phyloP scores from a whole-genome alignment of 2,113 vertebrate genomes.

The Pelodiscus sinensis region DNA sequence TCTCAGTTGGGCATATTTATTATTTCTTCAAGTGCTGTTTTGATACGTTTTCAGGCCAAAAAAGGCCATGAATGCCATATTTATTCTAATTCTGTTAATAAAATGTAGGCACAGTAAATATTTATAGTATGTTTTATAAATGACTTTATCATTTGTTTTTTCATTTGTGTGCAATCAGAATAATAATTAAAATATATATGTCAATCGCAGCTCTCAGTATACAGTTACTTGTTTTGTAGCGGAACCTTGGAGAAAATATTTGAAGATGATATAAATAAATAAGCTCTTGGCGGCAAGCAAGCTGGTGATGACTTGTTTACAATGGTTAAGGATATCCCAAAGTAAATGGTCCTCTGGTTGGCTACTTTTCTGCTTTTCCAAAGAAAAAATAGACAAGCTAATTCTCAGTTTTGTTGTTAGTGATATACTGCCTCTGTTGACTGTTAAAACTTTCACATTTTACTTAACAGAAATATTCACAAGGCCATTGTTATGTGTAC shows the following conservation, averaged over 20 bases:
- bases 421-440: not conserved
- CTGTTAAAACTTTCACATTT: not conserved
- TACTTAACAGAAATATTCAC: not conserved
- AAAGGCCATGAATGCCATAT: not conserved
- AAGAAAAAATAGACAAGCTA: not conserved
- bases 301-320: not conserved
- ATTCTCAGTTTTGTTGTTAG: not conserved
- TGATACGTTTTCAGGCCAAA: not conserved
- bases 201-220: not conserved
- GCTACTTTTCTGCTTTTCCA: not conserved
- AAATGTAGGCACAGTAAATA: not conserved
- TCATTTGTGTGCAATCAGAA: not conserved
- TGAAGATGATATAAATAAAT: not conserved
- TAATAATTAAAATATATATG: not conserved
- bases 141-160: not conserved
- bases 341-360: not conserved
- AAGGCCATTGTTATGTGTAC: not conserved
- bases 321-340: not conserved
- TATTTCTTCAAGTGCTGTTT: not conserved
- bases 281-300: not conserved
- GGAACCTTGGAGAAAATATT: not conserved
- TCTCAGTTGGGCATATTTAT: not conserved
- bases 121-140: not conserved
- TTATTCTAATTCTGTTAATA: not conserved
- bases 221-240: not conserved